Base-by-base conservation (phyloP, 2,888 invertebrate species). In the Tenodera sinensis region DNA sequence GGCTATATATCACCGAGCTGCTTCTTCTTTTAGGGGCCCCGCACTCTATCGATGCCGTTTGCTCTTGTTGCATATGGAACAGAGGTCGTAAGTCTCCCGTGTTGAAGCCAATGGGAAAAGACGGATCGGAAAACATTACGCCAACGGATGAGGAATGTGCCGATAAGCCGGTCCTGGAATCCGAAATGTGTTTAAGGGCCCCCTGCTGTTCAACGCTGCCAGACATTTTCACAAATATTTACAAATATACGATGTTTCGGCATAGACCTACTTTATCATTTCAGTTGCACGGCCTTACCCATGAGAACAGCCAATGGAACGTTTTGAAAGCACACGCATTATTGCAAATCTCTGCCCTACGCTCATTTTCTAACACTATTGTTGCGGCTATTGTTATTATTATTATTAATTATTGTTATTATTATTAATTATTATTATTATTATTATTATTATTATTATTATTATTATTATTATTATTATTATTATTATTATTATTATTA, bases 1-100 rank as follows among this genome's bases (percentile, higher is more conserved):
- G n/a, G 83, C 82, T 83, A 87, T 87, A 87, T 87, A 82, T 87
- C 87, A 87, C 54, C 6, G 54, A 71, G 54, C 54, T 71, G 54
- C 54, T 71, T 71, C 54, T 71, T 71, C 54, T 71, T 71, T 71
- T 71, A 71, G 54, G 54, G 54, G 25, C 54, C 54, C 54, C 20
- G 54, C 54, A 71, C 54, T 71, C 54, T 71, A 71, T 71, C 54
- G 54, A 71, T 71, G 54, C 54, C 20, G 54, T 71, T 71, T 71
- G 54, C 54, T 71, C 54, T 71, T 71, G 54, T 71, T 71, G 54
- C 54, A 71, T 71, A 71, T 71, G 54, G 54, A 71, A 71, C 54
- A 71, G 54, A 71, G 54, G 54, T 71, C 54, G 54, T 71, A 71
- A 71, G 54, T 71, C 54, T 71, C 54, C 54, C 54, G 54, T 71